Percentiles rank a stretch among this genome's conserved stretches.
phyloP scores from a whole-genome alignment of 2,888 invertebrate genomes.

The Polylopha cassiicola region DNA sequence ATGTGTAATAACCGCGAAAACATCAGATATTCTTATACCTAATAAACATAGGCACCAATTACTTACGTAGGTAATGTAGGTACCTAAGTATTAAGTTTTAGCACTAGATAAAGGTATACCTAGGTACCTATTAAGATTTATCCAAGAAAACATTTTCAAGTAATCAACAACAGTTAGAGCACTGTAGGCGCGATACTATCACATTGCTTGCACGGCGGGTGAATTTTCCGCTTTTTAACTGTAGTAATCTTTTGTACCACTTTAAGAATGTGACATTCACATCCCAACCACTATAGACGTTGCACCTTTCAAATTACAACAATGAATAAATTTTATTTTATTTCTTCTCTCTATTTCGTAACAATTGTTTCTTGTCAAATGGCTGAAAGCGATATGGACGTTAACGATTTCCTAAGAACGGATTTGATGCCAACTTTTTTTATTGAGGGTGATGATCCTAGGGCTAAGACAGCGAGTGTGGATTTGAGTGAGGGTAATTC shows the following conservation, averaged over 20 bases:
- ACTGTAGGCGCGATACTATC: slow-evolving; percentile 40
- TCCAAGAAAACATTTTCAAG: no score
- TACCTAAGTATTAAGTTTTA: no score
- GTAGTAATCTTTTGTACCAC: slow-evolving; percentile 48
- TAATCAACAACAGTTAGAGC: slow-evolving; percentile 40
- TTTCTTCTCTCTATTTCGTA: slow-evolving; percentile 18
- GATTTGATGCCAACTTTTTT: slow-evolving; percentile 83
- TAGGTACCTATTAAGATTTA: no score
- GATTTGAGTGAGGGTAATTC: slow-evolving; percentile 34
- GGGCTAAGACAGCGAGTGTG: slow-evolving; percentile 31
- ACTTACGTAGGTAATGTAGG: no score
- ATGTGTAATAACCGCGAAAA: no score
- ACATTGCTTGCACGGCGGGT: slow-evolving; percentile 29
- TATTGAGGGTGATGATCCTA: slow-evolving; percentile 60
- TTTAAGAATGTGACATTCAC: slow-evolving; percentile 31
- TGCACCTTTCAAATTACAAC: slow-evolving; percentile 14
- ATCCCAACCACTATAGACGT: slow-evolving; percentile 24
- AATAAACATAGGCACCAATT: no score
- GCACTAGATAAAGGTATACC: no score
- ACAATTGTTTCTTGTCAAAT: slow-evolving; percentile 27
- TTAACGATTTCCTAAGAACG: slow-evolving; percentile 82
- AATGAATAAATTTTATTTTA: slow-evolving; percentile 23
- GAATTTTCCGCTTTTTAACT: slow-evolving; percentile 67
- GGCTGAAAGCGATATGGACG: slow-evolving; percentile 63
- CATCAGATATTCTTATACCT: no score